Conservation (phyloP, 2,113 vertebrate species). For the Pterocles burchelli region DNA sequence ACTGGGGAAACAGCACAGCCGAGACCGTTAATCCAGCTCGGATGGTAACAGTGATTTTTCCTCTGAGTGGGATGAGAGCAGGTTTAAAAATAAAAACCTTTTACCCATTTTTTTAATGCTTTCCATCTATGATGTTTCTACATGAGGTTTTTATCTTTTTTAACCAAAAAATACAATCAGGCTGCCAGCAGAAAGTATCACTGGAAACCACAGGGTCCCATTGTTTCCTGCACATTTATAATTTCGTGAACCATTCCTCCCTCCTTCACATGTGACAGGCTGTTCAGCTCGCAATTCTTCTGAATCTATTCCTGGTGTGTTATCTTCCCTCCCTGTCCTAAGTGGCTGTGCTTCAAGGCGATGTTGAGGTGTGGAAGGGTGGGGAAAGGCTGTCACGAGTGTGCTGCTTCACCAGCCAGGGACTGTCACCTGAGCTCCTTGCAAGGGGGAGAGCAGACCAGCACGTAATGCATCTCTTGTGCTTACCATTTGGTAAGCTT, state of each 20-base stretch:
- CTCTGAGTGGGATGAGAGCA: neutral
- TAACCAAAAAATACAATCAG: neutral
- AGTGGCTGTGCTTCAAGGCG: neutral
- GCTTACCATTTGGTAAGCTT: neutral
- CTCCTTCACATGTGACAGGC: neutral
- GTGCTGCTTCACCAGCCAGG: neutral
- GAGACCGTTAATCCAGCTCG: fast-evolving
- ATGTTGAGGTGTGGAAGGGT: neutral
- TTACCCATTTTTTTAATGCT: neutral
- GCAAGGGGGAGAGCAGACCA: neutral
- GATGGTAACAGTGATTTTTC: neutral
- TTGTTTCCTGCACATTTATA: neutral
- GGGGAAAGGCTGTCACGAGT: fast-evolving
- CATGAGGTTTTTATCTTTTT: neutral
- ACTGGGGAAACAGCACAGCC: neutral
- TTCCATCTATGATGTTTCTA: neutral
- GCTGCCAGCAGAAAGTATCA: neutral
- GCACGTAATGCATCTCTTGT: fast-evolving
- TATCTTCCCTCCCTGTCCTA: neutral
- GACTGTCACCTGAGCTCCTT: neutral
- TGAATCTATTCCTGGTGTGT: neutral
- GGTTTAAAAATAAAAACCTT: neutral
- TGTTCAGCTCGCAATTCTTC: neutral
- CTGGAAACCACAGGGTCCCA: neutral
- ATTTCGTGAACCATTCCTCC: neutral